A percentile compares a stretch with the other conserved stretches of the same genome.
Conservation (phyloP, 2,797 vertebrate genomes). For the Eulemur albifrons region DNA sequence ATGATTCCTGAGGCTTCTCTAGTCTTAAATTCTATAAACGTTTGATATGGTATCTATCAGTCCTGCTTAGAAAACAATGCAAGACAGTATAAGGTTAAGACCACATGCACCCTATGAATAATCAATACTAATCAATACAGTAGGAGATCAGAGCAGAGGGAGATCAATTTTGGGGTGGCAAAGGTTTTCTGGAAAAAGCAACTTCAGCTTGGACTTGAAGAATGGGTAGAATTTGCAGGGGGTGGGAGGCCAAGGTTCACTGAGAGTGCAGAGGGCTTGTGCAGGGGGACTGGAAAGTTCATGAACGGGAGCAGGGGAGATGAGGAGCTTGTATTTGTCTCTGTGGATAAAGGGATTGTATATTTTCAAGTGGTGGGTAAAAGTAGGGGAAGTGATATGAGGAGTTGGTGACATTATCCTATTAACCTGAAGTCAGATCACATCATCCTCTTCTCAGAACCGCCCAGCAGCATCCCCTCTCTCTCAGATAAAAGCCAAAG, state of each 20-base stretch:
- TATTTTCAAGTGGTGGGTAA: neutral
- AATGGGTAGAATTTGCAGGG: neutral
- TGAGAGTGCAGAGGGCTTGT: neutral
- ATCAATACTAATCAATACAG: neutral
- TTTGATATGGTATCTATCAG: neutral
- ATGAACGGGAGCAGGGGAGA: neutral
- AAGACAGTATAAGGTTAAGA: rapidly evolving
- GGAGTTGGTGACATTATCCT: neutral
- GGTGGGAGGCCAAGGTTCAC: neutral
- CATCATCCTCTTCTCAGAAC: neutral
- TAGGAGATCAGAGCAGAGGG: neutral
- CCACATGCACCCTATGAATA: neutral
- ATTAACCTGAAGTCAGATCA: neutral
- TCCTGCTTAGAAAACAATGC: neutral
- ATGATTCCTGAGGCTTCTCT: neutral
- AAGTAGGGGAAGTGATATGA: neutral
- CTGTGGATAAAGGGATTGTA: neutral
- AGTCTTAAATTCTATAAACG: neutral
- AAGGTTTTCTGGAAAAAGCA: neutral
- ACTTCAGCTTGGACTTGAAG: neutral
- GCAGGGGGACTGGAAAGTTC: neutral
- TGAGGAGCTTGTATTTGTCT: neutral
- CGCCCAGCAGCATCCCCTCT: neutral
- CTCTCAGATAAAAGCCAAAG: neutral
- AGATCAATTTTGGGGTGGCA: neutral